Evolutionary conservation across 2,113 vertebrate genomes (phyloP).

Genomic region (Chitala chitala): DNA sequence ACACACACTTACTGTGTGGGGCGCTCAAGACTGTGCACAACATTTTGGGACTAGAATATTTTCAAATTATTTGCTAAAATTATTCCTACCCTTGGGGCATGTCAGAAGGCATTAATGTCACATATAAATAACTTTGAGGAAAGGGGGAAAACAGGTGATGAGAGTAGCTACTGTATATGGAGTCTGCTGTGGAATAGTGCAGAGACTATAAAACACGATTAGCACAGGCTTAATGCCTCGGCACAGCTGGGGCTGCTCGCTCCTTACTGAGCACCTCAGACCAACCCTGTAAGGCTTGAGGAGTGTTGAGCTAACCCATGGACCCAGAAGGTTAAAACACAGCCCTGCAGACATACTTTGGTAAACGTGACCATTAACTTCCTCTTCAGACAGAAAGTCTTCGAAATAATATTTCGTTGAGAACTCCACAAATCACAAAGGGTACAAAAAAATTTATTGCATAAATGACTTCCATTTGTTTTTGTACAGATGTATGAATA

Average conservation of each 20-base stretch:
- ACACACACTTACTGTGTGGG: neutral
- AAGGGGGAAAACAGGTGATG: neutral
- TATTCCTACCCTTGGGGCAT: neutral
- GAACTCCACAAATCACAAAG: neutral
- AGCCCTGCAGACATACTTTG: neutral
- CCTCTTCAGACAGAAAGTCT: neutral
- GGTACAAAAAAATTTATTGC: slow-evolving; percentile 80
- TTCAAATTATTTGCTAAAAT: neutral
- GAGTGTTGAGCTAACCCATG: no score
- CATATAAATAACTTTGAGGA: neutral
- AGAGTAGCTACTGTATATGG: no score
- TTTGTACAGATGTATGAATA: slow-evolving; percentile 88
- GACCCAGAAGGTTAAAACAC: no score
- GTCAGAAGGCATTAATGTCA: neutral
- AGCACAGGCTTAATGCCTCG: neutral
- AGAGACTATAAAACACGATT: neutral
- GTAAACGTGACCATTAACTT: no score
- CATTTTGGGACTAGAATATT: neutral
- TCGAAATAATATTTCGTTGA: neutral
- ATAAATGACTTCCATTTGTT: slow-evolving; percentile 78
- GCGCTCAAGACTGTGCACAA: neutral
- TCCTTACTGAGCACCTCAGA: no score
- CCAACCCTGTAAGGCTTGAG: no score
- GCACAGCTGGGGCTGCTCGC: no score
- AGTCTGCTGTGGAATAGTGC: neutral